Conservation (phyloP, 1,140 invertebrate genomes). For the Glossosoma conforme region DNA sequence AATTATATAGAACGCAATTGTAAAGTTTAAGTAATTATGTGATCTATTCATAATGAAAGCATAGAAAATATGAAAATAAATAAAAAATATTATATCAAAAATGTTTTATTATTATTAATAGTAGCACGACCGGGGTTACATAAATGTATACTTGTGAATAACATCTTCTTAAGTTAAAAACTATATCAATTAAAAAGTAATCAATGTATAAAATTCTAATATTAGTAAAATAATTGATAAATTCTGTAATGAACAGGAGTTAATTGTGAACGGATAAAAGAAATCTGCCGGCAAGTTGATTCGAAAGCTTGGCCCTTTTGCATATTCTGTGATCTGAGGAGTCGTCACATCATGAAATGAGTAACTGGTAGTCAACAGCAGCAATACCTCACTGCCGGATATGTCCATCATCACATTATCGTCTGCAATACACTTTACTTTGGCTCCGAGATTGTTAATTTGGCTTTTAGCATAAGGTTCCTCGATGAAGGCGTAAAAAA, state of each 20-base stretch:
- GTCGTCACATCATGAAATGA: conserved; percentile 57
- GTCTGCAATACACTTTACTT: conserved; percentile 36
- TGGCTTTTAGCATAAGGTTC: conserved; percentile 36
- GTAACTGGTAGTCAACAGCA: conserved; percentile 38
- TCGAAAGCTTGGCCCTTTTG: conserved; percentile 55
- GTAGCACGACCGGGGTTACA: no score
- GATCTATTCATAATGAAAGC: conserved; percentile 12
- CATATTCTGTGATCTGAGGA: conserved; percentile 49
- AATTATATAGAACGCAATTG: conserved; percentile 14
- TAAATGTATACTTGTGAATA: no score
- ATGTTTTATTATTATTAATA: not conserved
- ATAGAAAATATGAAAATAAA: conserved; percentile 13
- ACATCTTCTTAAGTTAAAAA: no score
- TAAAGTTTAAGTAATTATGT: conserved; percentile 19
- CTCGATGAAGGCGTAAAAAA: conserved; percentile 40
- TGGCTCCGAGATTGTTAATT: conserved; percentile 39
- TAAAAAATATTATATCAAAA: conserved; percentile 11
- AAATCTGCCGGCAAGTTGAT: conserved; percentile 63
- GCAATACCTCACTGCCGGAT: conserved; percentile 34
- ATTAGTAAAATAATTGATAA: conserved; percentile 3
- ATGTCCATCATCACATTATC: conserved; percentile 37
- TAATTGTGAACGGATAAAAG: conserved; percentile 60
- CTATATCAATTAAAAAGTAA: no score
- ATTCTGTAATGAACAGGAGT: not conserved
- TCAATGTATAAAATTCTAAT: not conserved